These are phyloP conservation scores for Panthera uncia DNA, from an alignment of 2,113 vertebrate genomes.

Conservation along the genomic window DNA sequence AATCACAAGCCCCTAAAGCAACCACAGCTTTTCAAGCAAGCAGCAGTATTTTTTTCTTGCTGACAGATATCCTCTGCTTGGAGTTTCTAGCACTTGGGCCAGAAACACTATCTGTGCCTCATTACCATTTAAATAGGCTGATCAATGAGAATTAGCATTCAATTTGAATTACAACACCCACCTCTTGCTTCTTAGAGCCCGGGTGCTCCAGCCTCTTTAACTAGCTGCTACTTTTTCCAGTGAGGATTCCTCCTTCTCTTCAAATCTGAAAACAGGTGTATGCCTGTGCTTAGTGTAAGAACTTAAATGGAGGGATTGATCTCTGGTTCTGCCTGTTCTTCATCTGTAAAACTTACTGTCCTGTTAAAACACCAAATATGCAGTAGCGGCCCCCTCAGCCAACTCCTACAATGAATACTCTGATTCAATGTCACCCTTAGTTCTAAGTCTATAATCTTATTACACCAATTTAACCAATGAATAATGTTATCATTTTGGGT, in stretches of 20 bases:
- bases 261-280: slow-evolving; percentile 15
- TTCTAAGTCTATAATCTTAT: slow-evolving; percentile 4
- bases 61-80: slow-evolving; percentile 30
- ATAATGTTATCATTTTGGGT: neutral
- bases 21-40: slow-evolving; percentile 40
- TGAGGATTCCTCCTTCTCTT: slow-evolving; percentile 5
- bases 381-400: neutral
- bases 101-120: slow-evolving; percentile 63
- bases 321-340: neutral
- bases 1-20: neutral
- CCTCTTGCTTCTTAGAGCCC: slow-evolving; percentile 44
- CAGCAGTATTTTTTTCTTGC: slow-evolving; percentile 26
- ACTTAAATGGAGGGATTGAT: neutral
- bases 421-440: neutral
- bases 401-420: neutral
- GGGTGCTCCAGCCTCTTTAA: neutral
- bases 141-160: slow-evolving; percentile 77
- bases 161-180: slow-evolving; percentile 71
- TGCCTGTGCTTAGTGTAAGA: neutral
- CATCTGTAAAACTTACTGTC: neutral
- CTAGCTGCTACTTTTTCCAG: slow-evolving; percentile 9
- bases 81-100: slow-evolving; percentile 54
- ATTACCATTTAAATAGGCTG: slow-evolving; percentile 80
- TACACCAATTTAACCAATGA: neutral
- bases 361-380: neutral